phyloP scores from a whole-genome alignment of 1,140 invertebrate genomes.

The Drosophila obscura region DNA sequence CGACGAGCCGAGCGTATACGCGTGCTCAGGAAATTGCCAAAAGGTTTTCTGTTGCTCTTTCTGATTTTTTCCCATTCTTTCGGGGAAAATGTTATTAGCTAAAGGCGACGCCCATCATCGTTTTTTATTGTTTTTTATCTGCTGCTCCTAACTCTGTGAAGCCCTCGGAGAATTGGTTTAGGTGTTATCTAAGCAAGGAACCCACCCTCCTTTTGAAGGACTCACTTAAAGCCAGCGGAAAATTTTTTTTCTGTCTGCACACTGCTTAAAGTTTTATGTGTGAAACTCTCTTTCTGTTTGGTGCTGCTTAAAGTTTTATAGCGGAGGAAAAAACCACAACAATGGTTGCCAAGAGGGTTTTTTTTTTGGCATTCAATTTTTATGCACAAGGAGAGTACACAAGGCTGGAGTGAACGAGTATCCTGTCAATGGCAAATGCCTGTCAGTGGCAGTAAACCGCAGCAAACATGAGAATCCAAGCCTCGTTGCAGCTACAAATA shows the following conservation, averaged over 20 bases:
- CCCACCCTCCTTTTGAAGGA: too few relatives aligned
- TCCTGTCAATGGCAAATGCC: slow-evolving; percentile 36
- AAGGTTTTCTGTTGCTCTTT: slow-evolving; percentile 16
- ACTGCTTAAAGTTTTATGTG: too few relatives aligned
- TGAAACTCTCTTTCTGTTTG: too few relatives aligned
- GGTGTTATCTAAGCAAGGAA: slow-evolving; percentile 7
- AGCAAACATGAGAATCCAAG: slow-evolving; percentile 16
- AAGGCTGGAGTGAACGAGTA: not conserved
- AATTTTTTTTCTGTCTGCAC: too few relatives aligned
- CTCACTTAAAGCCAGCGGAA: too few relatives aligned
- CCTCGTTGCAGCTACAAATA: slow-evolving; percentile 28
- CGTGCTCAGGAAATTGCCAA: slow-evolving; percentile 27
- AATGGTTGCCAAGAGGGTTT: too few relatives aligned
- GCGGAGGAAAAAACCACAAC: too few relatives aligned
- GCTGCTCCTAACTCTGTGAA: not conserved
- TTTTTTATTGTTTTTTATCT: slow-evolving; percentile 67
- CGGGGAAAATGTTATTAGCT: slow-evolving; percentile 47
- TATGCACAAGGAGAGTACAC: slow-evolving; percentile 14
- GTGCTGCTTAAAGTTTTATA: too few relatives aligned
- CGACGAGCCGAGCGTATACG: slow-evolving; percentile 20
- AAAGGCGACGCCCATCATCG: slow-evolving; percentile 19
- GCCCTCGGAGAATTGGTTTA: not conserved
- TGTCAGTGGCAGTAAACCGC: slow-evolving; percentile 30
- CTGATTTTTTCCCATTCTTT: slow-evolving; percentile 13
- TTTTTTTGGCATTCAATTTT: slow-evolving; percentile 12